These are phyloP conservation scores for Batillaria attramentaria DNA, from an alignment of 1,140 invertebrate genomes.

Conservation along the genomic window DNA sequence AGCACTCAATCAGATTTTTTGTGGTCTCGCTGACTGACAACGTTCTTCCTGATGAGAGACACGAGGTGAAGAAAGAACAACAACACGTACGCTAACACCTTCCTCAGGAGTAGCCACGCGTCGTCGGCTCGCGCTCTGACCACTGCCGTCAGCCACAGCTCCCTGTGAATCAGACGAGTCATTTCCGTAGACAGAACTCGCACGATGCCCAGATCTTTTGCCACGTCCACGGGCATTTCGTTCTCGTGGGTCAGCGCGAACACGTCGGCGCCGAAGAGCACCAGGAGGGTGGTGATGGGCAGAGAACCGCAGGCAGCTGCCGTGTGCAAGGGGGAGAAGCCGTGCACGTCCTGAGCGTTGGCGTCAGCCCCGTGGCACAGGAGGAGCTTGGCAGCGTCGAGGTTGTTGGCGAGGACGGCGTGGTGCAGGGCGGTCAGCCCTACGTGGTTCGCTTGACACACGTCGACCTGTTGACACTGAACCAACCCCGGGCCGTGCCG, in stretches of 20 bases:
- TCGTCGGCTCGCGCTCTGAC: conserved; percentile 33
- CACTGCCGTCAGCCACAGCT: conserved; percentile 49
- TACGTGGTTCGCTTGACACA: conserved; percentile 61
- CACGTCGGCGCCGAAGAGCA: conserved; percentile 62
- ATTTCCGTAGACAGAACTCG: conserved; percentile 60
- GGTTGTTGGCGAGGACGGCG: conserved; percentile 78
- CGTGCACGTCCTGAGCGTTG: conserved; percentile 97
- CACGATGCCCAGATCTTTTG: conserved; percentile 57
- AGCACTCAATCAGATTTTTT: not conserved
- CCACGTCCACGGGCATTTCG: conserved; percentile 61
- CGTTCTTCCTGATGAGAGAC: not conserved
- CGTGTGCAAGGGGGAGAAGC: conserved; percentile 99
- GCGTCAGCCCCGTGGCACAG: conserved; percentile 94
- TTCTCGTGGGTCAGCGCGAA: conserved; percentile 55
- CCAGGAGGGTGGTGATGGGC: conserved; percentile 80
- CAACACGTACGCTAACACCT: conserved; percentile 28
- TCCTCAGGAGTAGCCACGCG: conserved; percentile 28
- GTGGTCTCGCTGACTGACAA: not conserved
- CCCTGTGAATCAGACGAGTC: conserved; percentile 50
- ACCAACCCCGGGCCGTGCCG: conserved; percentile 30
- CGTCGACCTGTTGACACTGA: conserved; percentile 38
- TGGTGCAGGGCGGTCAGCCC: conserved; percentile 66
- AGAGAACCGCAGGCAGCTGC: conserved; percentile 95
- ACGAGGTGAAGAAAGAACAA: conserved; percentile 22
- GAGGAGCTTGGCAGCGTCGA: conserved; percentile 98